These are phyloP conservation scores for Cervus canadensis DNA, from an alignment of 2,113 vertebrate genomes.

Conservation along the genomic window DNA sequence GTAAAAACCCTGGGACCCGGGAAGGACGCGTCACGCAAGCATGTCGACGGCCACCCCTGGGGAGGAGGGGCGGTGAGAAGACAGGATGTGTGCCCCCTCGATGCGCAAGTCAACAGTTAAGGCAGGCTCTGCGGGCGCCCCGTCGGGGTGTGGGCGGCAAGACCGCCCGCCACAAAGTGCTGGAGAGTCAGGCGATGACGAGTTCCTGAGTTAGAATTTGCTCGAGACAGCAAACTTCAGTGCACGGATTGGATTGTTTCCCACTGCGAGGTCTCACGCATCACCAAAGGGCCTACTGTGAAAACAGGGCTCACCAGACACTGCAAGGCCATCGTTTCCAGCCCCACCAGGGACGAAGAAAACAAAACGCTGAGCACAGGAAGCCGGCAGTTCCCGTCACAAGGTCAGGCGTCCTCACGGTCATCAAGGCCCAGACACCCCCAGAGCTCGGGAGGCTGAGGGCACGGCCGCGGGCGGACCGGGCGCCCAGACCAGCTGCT, in stretches of 20 bases:
- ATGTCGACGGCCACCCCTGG: not conserved
- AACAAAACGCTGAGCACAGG: not conserved
- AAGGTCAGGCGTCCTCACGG: not conserved
- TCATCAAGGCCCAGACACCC: not conserved
- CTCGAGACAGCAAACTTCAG: constrained; percentile 42
- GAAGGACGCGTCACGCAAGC: not conserved
- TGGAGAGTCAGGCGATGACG: constrained; percentile 5
- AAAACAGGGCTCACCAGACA: not conserved
- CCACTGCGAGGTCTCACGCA: not conserved
- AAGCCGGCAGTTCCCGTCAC: not conserved
- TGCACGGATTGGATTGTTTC: not conserved
- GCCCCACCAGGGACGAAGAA: not conserved
- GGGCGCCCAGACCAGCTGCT: not conserved
- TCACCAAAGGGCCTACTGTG: not conserved
- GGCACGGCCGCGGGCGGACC: fast-evolving
- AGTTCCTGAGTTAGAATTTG: constrained; percentile 78
- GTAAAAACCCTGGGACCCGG: not conserved
- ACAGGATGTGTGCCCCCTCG: not conserved
- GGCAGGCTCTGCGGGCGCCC: constrained; percentile 69
- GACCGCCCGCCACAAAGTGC: not conserved
- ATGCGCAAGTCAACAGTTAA: constrained; percentile 57
- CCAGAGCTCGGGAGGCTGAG: not conserved
- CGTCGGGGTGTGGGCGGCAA: constrained; percentile 32
- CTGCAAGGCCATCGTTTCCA: not conserved
- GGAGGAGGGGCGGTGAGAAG: not conserved